Base-by-base conservation (phyloP, 2,113 vertebrate genomes). In the Delphinapterus leucas region DNA sequence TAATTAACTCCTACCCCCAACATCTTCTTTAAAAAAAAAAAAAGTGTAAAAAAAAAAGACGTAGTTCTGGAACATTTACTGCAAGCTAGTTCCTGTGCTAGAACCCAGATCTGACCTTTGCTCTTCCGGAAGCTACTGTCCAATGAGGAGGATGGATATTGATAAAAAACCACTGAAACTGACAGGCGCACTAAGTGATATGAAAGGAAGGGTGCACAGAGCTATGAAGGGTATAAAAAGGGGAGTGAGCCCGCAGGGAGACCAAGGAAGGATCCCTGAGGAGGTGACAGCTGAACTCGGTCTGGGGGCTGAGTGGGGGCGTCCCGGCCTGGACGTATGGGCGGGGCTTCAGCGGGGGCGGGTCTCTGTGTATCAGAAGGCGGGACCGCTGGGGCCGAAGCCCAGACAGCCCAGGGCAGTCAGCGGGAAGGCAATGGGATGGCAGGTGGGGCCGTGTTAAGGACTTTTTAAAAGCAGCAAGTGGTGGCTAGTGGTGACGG, bases 331-430 rank as follows among this genome's bases (percentile, higher is more conserved):
- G 3, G n/a, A 23, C 0, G 5, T 12, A 20, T 0, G 2, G 49
- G 4, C 5, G 12, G 17, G 71, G 14, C 5, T 14, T 3, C 1
- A 1, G 38, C 0, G 0, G 0, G 6, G 23, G 65, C 6, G 1
- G 20, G 21, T 7, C 26, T 31, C 31, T 31, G 71, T 11, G 21
- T 26, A 4, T 36, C 18, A 12, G 47, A 65, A 44, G 76, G 18
- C 31, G 9, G 17, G 6, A 17, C 0, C 1, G 0, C 1, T 12
- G 4, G 3, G 33, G 8, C 6, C 1, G 31, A 21, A 38, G 9
- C 33, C 38, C 38, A 17, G 74, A 20, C 10, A 11, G 17, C 0
- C 3, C 9, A 4, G 4, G 15, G 33, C 7, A 5, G 11, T 4
- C 9, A 17, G 11, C 5, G 14, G 20, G 65, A 55, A 31, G 60